These are phyloP conservation scores for Cisticola juncidis DNA, from an alignment of 2,113 vertebrate genomes.

Conservation along the genomic window DNA sequence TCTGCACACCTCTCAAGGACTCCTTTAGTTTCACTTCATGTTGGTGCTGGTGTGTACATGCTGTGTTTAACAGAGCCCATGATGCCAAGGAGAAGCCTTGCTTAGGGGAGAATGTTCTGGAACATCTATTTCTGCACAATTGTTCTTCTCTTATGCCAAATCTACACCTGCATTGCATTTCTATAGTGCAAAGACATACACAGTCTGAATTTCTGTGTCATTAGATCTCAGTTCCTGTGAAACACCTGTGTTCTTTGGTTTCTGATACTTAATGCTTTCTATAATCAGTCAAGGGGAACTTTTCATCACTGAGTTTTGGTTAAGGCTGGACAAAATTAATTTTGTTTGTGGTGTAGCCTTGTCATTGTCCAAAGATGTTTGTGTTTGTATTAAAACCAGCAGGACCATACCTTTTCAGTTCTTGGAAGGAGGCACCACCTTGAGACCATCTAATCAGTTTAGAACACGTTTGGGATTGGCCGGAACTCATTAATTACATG, in stretches of 20 bases:
- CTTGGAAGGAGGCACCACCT: neutral
- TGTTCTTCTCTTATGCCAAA: neutral
- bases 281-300: neutral
- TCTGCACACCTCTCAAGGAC: neutral
- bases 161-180: neutral
- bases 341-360: neutral
- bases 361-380: neutral
- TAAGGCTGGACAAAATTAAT: neutral
- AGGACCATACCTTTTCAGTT: neutral
- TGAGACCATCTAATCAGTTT: neutral
- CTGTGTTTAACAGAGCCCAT: neutral
- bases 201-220: neutral
- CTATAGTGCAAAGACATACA: too few relatives aligned
- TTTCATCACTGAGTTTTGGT: neutral
- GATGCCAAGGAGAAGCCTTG: neutral
- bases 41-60: rapidly evolving
- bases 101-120: neutral
- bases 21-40: neutral
- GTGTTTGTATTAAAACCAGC: neutral
- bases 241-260: neutral
- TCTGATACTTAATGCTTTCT: neutral
- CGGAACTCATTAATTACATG: rapidly evolving
- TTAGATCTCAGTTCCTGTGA: neutral
- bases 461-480: neutral
- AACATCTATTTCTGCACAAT: neutral